phyloP scores from a whole-genome alignment of 2,888 invertebrate species.

The Drosophila subquinaria region DNA sequence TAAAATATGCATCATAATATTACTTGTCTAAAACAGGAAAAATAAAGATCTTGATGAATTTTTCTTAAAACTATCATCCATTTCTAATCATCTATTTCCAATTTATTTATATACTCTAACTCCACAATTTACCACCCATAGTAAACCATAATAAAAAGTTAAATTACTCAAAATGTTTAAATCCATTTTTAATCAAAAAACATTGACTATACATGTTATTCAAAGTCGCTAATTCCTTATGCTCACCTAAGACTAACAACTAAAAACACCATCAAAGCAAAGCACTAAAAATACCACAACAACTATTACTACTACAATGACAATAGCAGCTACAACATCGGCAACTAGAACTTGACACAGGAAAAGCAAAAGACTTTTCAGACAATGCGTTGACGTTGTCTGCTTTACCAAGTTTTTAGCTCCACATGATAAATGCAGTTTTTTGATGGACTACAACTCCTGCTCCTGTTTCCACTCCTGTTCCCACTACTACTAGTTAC shows the following conservation, averaged over 20 bases:
- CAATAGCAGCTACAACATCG: conserved; percentile 12
- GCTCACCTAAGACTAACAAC: conserved; percentile 13
- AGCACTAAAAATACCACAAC: conserved; percentile 22
- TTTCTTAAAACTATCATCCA: too few species aligned
- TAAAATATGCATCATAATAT: too few species aligned
- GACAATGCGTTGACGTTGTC: conserved; percentile 46
- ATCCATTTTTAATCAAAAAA: too few species aligned
- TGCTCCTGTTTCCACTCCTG: not conserved
- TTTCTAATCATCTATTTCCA: too few species aligned
- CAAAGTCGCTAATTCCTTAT: conserved; percentile 15
- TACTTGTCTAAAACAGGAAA: too few species aligned
- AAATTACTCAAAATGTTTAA: too few species aligned
- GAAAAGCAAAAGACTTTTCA: conserved; percentile 50
- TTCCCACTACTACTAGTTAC: not conserved
- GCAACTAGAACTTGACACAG: conserved; percentile 39
- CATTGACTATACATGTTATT: too few species aligned
- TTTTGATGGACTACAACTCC: conserved; percentile 47
- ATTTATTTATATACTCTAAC: too few species aligned
- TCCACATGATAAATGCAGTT: conserved; percentile 69
- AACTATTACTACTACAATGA: conserved; percentile 14
- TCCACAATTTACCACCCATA: too few species aligned
- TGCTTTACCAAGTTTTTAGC: conserved; percentile 54
- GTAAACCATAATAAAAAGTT: too few species aligned
- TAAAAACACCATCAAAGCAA: conserved; percentile 14
- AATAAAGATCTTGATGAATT: too few species aligned